Evolutionary conservation across 2,888 invertebrate species (phyloP), one percentile per base, ranked within the genome.

Genomic region (Pterostichus madidus): DNA sequence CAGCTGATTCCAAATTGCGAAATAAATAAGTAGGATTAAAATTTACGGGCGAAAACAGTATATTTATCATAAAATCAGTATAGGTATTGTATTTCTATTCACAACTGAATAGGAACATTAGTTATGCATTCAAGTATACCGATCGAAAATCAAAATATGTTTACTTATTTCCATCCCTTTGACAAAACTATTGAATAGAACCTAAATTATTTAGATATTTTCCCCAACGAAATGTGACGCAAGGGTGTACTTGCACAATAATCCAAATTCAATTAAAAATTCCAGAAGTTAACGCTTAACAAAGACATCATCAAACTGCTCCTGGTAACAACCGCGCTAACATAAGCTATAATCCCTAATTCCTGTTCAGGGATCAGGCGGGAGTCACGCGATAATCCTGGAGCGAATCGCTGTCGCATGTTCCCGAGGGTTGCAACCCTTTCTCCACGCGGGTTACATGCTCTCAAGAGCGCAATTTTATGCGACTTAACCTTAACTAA

Each of bases 311-410:
- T 15, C 56, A 71, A 11, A 11, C 68, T 11, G 44, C 13, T 13
- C 39, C 44, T 5, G 15, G 39, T 44, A 71, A 71, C 68, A 75
- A n/a, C 52, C 52, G 13, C 13, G 52, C 31, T 17, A 75, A 6
- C 52, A 75, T 75, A 4, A 2, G 10, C n/a, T 6, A 0, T 71
- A 17, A 73, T 44, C 49, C 44, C 24, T 75, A 75, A 75, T 52
- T 11, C 75, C 13, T n/a, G 75, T 49, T 49, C 75, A 75, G 52
- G 31, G 64, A 64, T 35, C 24, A 75, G 31, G 52, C 52, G 11
- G 31, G 17, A 75, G 75, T 75, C 75, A 75, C 32, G 75, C 52
- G 73, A n/a, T 75, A 75, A 75, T 75, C 75, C 75, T 8, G 52
- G n/a, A 75, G 24, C 52, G 31, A 75, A 52, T 75, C 49, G 75